phyloP scores from a whole-genome alignment of 2,113 vertebrate genomes.

The Phaethornis superciliosus region DNA sequence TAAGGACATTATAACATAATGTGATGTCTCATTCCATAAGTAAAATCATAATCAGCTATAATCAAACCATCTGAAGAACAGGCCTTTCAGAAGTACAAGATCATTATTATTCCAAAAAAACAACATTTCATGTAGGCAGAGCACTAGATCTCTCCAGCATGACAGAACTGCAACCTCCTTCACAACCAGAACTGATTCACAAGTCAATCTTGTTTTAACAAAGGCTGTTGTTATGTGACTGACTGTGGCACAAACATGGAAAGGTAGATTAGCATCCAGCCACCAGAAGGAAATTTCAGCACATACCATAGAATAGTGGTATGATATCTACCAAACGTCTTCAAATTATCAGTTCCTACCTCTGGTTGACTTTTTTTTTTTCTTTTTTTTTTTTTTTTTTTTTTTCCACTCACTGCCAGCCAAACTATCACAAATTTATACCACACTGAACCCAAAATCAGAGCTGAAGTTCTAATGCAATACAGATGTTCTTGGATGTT shows the following conservation, averaged over 20 bases:
- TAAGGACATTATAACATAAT: background rate
- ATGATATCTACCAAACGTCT: background rate
- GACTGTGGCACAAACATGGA: background rate
- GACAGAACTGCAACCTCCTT: background rate
- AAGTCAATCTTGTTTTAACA: background rate
- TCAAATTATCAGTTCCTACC: background rate
- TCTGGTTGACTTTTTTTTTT: background rate
- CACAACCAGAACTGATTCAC: background rate
- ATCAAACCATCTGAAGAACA: background rate
- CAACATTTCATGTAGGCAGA: background rate
- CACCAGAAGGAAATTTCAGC: background rate
- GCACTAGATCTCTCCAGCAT: background rate
- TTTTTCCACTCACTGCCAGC: background rate
- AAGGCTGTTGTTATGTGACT: background rate
- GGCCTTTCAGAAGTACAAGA: background rate
- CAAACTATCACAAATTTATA: background rate
- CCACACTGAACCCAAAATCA: background rate
- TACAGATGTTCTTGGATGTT: background rate
- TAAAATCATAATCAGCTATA: background rate
- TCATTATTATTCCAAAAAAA: background rate
- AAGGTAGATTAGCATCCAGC: background rate
- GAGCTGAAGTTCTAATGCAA: background rate
- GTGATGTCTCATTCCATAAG: background rate
- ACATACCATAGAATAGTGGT: background rate
- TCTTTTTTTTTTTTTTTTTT: background rate